Conservation (phyloP, 1,140 invertebrate species). For the Drosophila murphyi region DNA sequence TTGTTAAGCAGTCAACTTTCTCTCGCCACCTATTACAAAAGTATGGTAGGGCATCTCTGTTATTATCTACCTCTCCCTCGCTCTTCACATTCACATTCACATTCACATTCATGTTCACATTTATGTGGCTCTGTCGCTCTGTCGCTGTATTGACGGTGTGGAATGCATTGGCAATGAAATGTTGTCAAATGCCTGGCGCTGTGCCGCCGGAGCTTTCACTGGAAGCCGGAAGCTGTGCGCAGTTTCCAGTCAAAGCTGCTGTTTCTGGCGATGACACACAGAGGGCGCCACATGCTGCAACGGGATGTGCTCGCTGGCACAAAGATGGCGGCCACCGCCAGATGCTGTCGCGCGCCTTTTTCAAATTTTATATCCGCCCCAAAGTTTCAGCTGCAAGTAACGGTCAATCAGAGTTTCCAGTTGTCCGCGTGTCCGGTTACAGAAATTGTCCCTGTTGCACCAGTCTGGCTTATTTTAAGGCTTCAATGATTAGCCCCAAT, state of each 20-base stretch:
- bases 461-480: no score
- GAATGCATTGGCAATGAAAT: constrained; percentile 59
- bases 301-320: constrained; percentile 4
- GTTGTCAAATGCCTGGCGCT: constrained; percentile 33
- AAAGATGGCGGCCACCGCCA: constrained; percentile 8
- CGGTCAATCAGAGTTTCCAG: not conserved
- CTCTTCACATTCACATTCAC: not conserved
- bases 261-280: constrained; percentile 2
- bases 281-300: constrained; percentile 29
- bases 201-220: constrained; percentile 49
- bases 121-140: not conserved
- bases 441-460: no score
- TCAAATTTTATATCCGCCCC: not conserved
- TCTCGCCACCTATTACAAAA: not conserved
- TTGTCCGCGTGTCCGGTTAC: not conserved
- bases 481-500: no score
- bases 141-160: not conserved
- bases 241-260: constrained; percentile 37
- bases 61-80: constrained; percentile 8
- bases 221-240: constrained; percentile 65
- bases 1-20: not conserved
- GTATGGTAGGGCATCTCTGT: constrained; percentile 20
- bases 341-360: constrained; percentile 21
- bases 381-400: constrained; percentile 3
- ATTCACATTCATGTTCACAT: no score